Percentiles rank a stretch among this genome's conserved stretches.
Evolutionary conservation across 2,888 invertebrate species (phyloP).

Genomic region (Carpatolechia fugitivella): DNA sequence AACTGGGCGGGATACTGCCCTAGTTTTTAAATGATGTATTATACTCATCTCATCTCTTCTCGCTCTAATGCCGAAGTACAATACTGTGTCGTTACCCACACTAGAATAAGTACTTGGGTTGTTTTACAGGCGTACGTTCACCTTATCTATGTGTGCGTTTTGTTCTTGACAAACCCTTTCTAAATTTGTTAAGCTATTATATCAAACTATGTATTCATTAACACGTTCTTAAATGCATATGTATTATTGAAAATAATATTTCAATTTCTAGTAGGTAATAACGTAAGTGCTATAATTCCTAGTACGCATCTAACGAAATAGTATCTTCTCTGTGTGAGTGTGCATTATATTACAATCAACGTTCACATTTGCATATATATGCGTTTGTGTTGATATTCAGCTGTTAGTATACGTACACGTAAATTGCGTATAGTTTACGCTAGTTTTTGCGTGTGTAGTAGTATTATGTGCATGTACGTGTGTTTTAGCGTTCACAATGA

Average conservation of each 20-base stretch:
- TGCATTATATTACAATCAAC: slow-evolving; percentile 30
- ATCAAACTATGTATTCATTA: background rate
- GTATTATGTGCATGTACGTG: slow-evolving; percentile 44
- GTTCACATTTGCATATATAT: slow-evolving; percentile 34
- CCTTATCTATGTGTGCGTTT: slow-evolving; percentile 16
- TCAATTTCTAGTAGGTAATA: slow-evolving; percentile 8
- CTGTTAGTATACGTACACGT: slow-evolving; percentile 29
- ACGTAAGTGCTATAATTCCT: slow-evolving; percentile 33
- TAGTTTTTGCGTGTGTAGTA: slow-evolving; percentile 28
- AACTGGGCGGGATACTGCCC: slow-evolving; percentile 62
- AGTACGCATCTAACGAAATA: slow-evolving; percentile 37
- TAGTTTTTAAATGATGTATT: slow-evolving; percentile 67
- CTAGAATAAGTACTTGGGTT: slow-evolving; percentile 31
- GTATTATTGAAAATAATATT: background rate
- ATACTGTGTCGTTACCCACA: slow-evolving; percentile 54
- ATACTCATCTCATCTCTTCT: slow-evolving; percentile 65
- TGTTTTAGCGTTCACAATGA: slow-evolving; percentile 74
- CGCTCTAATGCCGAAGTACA: slow-evolving; percentile 71
- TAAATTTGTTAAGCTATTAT: background rate
- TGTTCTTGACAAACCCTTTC: background rate
- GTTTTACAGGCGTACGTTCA: slow-evolving; percentile 19
- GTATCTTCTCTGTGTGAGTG: slow-evolving; percentile 33
- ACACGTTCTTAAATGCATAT: background rate
- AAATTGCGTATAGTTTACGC: slow-evolving; percentile 22
- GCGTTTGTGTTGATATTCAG: slow-evolving; percentile 23